These are phyloP conservation scores for Coptodon bakossiorum DNA, from an alignment of 2,113 vertebrate species.

Conservation along the genomic window DNA sequence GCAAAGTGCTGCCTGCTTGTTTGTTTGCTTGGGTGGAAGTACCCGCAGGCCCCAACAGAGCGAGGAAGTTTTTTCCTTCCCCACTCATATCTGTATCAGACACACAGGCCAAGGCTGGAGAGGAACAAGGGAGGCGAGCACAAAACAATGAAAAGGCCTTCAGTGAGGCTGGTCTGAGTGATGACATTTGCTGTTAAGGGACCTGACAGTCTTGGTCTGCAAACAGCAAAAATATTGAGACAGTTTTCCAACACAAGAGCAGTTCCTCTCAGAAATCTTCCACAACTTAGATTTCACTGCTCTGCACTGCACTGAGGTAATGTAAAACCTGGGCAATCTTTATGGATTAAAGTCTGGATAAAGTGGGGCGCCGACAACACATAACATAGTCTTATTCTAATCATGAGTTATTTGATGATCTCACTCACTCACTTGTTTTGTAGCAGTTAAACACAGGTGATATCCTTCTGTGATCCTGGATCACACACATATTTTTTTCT, in stretches of 20 bases:
- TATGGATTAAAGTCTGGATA: background rate
- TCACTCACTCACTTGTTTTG: background rate
- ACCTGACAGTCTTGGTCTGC: background rate
- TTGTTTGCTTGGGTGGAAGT: conserved; percentile 40
- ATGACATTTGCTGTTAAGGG: conserved; percentile 9
- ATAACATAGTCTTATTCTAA: background rate
- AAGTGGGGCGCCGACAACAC: background rate
- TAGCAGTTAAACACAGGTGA: background rate
- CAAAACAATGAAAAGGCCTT: conserved; percentile 26
- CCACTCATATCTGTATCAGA: conserved; percentile 50
- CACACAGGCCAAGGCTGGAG: background rate
- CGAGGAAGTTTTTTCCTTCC: background rate
- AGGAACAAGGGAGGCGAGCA: conserved; percentile 1
- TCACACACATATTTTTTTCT: background rate
- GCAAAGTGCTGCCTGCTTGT: conserved; percentile 6
- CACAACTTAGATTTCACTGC: background rate
- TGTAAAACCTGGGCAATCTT: background rate
- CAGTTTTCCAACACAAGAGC: background rate
- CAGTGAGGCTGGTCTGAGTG: conserved; percentile 7
- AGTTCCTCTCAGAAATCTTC: background rate
- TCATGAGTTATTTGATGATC: background rate
- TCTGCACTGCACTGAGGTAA: background rate
- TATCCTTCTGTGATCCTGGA: background rate
- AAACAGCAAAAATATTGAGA: conserved; percentile 7
- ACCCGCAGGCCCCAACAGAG: conserved; percentile 4